Conservation (phyloP, 2,888 invertebrate species). For the Ypsolopha sequella region DNA sequence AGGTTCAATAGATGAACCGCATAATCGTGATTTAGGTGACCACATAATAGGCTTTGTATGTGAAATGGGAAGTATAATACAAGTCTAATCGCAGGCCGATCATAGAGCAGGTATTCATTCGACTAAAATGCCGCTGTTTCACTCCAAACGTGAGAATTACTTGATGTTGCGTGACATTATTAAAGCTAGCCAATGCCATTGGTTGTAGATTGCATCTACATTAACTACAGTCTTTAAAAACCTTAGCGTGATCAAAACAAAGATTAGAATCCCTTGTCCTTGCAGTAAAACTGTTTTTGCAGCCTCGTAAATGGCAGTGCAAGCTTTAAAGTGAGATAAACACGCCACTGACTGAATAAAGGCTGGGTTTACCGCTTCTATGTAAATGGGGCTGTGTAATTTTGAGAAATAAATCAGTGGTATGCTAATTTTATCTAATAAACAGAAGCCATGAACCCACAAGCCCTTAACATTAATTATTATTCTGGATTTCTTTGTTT, state of each 20-base stretch:
- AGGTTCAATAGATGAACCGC: no score
- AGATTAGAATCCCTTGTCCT: neutral
- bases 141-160: slow-evolving; percentile 17
- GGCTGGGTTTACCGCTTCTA: slow-evolving; percentile 3
- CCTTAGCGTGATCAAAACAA: neutral
- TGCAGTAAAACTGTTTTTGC: neutral
- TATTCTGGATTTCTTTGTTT: no score
- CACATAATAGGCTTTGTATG: no score
- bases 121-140: neutral
- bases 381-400: slow-evolving; percentile 1
- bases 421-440: neutral
- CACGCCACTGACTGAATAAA: slow-evolving; percentile 14
- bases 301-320: slow-evolving; percentile 35
- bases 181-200: slow-evolving; percentile 13
- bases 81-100: neutral
- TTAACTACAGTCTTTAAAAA: neutral
- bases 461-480: no score
- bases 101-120: neutral
- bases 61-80: neutral
- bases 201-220: neutral
- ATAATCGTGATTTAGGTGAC: no score
- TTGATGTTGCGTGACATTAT: slow-evolving; percentile 25
- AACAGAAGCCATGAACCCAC: neutral
- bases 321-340: slow-evolving; percentile 26
- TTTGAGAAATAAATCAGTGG: neutral